Evolutionary conservation across 2,797 vertebrate genomes (phyloP).

Genomic region (Chelonia mydas): DNA sequence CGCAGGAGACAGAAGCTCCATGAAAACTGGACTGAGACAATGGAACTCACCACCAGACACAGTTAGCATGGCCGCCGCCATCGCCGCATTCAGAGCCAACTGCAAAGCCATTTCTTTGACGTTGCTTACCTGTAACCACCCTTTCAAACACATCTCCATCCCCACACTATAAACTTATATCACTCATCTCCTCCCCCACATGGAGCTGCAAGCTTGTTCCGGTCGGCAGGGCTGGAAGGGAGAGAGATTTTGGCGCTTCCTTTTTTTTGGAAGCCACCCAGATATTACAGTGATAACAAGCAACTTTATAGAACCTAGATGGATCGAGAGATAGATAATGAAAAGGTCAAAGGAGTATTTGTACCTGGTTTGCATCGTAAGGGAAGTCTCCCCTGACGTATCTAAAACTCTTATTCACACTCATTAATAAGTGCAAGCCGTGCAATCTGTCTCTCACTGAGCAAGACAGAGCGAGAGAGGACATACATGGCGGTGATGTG

Average conservation of each 20-base stretch:
- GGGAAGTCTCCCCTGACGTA: neutral
- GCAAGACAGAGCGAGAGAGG: neutral
- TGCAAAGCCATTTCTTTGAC: rapidly evolving
- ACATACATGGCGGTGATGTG: neutral
- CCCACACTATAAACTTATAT: neutral
- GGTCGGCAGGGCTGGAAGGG: neutral
- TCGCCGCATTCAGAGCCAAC: neutral
- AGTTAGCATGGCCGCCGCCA: neutral
- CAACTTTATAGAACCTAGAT: neutral
- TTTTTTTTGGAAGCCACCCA: neutral
- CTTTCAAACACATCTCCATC: neutral
- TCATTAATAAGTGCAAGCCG: neutral
- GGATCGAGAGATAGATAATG: neutral
- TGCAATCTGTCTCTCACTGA: neutral
- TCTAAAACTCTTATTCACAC: neutral
- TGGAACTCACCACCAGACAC: rapidly evolving
- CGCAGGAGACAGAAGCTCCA: neutral
- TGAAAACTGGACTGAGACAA: neutral
- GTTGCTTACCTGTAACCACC: neutral
- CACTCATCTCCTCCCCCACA: neutral
- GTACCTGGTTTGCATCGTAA: rapidly evolving
- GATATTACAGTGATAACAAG: neutral
- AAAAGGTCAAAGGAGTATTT: neutral
- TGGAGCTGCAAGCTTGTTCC: neutral
- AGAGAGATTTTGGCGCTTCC: neutral